A percentile compares a stretch with the other conserved stretches of the same genome.
Conservation (phyloP, 1,140 invertebrate genomes). For the Melitaea cinxia region DNA sequence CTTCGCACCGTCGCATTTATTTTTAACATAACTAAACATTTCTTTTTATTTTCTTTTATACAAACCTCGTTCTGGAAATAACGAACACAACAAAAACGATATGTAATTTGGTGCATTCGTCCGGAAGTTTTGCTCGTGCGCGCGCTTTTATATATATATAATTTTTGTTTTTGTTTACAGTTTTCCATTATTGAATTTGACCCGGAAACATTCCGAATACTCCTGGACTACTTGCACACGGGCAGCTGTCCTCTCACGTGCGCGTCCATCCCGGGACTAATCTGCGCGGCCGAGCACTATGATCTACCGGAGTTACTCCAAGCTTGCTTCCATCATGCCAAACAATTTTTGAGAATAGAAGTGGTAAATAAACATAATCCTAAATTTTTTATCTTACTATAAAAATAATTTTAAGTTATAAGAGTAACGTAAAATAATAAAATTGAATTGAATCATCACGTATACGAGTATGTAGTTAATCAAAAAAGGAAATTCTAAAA, state of each 20-base stretch:
- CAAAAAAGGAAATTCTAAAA: too few species aligned
- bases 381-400: neutral
- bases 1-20: too few species aligned
- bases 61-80: neutral
- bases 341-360: slow-evolving; percentile 95
- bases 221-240: slow-evolving; percentile 95
- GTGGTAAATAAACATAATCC: slow-evolving; percentile 83
- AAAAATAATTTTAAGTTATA: neutral
- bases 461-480: too few species aligned
- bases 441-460: too few species aligned
- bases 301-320: slow-evolving; percentile 95
- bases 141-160: too few species aligned
- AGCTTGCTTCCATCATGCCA: slow-evolving; percentile 97
- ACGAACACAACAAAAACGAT: too few species aligned
- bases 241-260: slow-evolving; percentile 95
- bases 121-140: too few species aligned
- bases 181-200: slow-evolving; percentile 98
- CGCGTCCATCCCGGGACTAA: slow-evolving; percentile 94
- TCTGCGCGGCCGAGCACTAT: slow-evolving; percentile 97
- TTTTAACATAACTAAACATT: too few species aligned
- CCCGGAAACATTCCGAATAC: slow-evolving; percentile 94
- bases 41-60: too few species aligned
- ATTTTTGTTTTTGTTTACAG: slow-evolving; percentile 74
- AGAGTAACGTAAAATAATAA: too few species aligned
- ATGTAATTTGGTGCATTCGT: too few species aligned